Percentiles rank a stretch among this genome's conserved stretches.
These are phyloP conservation scores for Drosophila kanekoi DNA, from an alignment of 2,888 invertebrate genomes.

Conservation along the genomic window DNA sequence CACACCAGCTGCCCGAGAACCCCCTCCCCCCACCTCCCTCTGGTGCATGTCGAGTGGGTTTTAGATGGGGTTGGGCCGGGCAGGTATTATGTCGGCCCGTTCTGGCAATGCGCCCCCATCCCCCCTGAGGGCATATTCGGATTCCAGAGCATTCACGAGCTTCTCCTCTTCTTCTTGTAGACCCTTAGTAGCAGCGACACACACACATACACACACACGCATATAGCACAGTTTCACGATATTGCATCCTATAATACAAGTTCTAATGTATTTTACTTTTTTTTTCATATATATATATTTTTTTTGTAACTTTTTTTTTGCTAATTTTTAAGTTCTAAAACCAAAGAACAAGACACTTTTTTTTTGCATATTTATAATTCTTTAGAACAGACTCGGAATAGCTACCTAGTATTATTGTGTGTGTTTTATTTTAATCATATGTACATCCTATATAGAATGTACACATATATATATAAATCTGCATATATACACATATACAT, in stretches of 20 bases:
- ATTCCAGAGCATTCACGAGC: conserved; percentile 2
- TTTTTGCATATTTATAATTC: conserved; percentile 52
- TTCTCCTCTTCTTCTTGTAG: background rate
- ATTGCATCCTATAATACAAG: conserved; percentile 20
- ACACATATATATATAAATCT: conserved; percentile 25
- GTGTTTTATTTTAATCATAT: conserved; percentile 58
- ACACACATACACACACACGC: conserved; percentile 25
- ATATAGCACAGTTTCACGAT: conserved; percentile 26
- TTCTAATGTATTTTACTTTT: conserved; percentile 22
- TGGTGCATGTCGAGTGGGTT: background rate
- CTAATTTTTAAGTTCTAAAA: conserved; percentile 79
- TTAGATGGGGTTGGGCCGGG: background rate
- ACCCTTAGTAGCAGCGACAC: conserved; percentile 27
- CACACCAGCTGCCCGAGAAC: conserved; percentile 1
- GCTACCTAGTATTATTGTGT: conserved; percentile 71
- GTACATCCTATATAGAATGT: conserved; percentile 22
- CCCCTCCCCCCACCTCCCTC: conserved; percentile 6
- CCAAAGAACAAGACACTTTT: conserved; percentile 78
- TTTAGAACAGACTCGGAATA: conserved; percentile 55
- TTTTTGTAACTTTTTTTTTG: conserved; percentile 49
- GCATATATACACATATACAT: conserved; percentile 23
- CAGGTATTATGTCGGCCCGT: no score
- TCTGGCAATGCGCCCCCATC: no score
- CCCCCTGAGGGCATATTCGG: background rate
- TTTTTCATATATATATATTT: conserved; percentile 5